Conservation (phyloP, 1,140 invertebrate species). For the Melitaea cinxia region DNA sequence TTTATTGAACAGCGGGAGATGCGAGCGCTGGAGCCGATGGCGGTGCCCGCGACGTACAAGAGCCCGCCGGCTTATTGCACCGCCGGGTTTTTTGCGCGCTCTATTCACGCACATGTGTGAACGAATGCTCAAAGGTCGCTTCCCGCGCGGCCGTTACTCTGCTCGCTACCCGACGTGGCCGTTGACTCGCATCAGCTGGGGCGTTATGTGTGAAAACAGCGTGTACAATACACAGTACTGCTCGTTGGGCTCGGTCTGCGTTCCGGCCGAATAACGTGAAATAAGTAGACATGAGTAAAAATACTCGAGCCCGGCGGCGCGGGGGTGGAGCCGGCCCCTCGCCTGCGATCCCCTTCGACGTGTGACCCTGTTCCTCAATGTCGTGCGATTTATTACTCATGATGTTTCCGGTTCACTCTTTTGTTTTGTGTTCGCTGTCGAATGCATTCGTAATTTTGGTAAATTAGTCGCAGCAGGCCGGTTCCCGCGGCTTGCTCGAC, state of each 20-base stretch:
- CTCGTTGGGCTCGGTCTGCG: background rate
- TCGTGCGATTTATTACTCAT: slow-evolving; percentile 28
- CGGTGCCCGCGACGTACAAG: background rate
- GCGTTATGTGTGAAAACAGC: background rate
- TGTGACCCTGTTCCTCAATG: slow-evolving; percentile 24
- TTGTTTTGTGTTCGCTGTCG: slow-evolving; percentile 21
- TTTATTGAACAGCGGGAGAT: background rate
- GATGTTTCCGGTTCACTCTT: slow-evolving; percentile 29
- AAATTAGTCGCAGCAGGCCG: background rate
- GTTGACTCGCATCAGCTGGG: slow-evolving; percentile 1
- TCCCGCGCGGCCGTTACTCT: background rate
- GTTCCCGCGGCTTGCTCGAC: background rate
- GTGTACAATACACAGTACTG: background rate
- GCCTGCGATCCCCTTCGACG: slow-evolving; percentile 21
- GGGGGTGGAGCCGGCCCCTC: slow-evolving; percentile 27
- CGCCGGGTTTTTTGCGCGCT: background rate
- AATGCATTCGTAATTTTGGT: background rate
- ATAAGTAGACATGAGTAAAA: slow-evolving; percentile 26
- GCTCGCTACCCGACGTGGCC: background rate
- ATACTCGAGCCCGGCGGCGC: slow-evolving; percentile 23
- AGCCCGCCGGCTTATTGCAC: slow-evolving; percentile 3
- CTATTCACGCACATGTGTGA: background rate
- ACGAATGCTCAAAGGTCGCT: slow-evolving; percentile 5
- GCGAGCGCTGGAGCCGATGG: background rate
- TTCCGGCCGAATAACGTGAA: background rate